phyloP scores from a whole-genome alignment of 2,797 vertebrate genomes.

The Pterois miles region DNA sequence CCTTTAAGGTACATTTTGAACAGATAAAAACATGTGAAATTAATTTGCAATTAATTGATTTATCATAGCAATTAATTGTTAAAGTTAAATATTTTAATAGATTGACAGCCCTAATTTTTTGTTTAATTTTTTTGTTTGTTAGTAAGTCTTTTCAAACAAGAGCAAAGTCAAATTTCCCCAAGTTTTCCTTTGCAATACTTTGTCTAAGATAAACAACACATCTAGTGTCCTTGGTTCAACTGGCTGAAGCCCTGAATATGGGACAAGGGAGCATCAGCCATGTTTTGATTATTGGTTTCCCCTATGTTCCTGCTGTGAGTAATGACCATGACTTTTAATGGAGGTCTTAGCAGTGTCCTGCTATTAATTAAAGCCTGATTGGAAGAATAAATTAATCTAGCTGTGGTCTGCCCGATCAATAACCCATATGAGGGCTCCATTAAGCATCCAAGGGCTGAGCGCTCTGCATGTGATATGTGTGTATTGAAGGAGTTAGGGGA shows the following conservation, averaged over 20 bases:
- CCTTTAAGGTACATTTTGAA: too few species aligned
- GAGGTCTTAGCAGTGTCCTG: slow-evolving; percentile 78
- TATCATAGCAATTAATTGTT: too few species aligned
- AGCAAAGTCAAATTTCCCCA: background rate
- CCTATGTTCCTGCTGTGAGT: slow-evolving; percentile 72
- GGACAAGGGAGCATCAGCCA: slow-evolving; percentile 48
- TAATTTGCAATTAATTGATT: too few species aligned
- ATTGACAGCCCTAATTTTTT: background rate
- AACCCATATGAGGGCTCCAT: slow-evolving; percentile 83
- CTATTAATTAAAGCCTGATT: slow-evolving; percentile 87
- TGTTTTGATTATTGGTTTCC: slow-evolving; percentile 77
- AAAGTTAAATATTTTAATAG: accelerated
- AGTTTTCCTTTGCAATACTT: slow-evolving; percentile 21
- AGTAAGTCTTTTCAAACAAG: background rate
- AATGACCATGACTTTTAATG: slow-evolving; percentile 77
- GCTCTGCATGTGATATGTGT: slow-evolving; percentile 64
- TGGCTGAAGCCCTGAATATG: slow-evolving; percentile 16
- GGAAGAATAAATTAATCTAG: slow-evolving; percentile 87
- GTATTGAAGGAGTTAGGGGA: slow-evolving; percentile 60
- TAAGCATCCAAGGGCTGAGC: slow-evolving; percentile 72
- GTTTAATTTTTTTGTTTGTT: background rate
- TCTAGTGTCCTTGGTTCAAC: slow-evolving; percentile 36
- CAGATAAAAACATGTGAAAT: too few species aligned
- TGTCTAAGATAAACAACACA: slow-evolving; percentile 5
- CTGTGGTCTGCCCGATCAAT: slow-evolving; percentile 82